Base-by-base conservation (phyloP, 1,140 invertebrate genomes). In the Lepidurus arcticus region DNA sequence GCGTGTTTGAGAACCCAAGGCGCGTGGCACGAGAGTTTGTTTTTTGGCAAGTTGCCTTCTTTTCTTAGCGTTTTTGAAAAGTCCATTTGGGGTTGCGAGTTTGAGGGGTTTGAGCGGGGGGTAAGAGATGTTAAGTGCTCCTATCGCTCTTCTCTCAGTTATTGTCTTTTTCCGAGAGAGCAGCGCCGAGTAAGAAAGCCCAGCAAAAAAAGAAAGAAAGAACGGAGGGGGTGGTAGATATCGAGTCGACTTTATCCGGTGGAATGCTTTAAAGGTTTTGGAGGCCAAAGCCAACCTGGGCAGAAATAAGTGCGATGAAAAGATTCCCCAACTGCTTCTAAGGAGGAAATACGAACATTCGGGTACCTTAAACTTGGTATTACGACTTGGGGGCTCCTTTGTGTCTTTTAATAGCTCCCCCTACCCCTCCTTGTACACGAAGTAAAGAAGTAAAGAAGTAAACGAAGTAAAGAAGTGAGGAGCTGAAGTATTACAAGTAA, bases 121-220 rank as follows among this genome's bases (percentile, higher is more conserved):
- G 53, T 65, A 65, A 65, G 53, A 65, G 53, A 65, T 65, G 13
- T 65, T 65, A 65, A 65, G 53, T 65, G 53, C 21, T 65, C n/a
- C 53, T 65, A 65, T 65, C 53, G 53, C 53, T 65, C 53, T 65
- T 65, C 53, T 65, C 53, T 65, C 53, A 21, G 53, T 65, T 65
- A 65, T 65, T 21, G 53, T 65, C 53, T 65, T 65, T 65, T 65
- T 65, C 53, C 53, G n/a, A 65, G 53, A 65, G 53, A 65, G 21
- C 13, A 34, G 34, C 34, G 34, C 34, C 34, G 34, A 34, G 34
- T 34, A 42, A 13, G 6, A 13, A 75, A 34, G 24, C 24, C 13
- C 74, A 75, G 13, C 13, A 6, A 7, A 42, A 16, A 24, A 75
- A 75, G 74, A 42, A 75, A 24, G 24, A 11, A 34, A 42, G 4